phyloP scores from a whole-genome alignment of 2,113 vertebrate species.

The Eolophus roseicapilla region DNA sequence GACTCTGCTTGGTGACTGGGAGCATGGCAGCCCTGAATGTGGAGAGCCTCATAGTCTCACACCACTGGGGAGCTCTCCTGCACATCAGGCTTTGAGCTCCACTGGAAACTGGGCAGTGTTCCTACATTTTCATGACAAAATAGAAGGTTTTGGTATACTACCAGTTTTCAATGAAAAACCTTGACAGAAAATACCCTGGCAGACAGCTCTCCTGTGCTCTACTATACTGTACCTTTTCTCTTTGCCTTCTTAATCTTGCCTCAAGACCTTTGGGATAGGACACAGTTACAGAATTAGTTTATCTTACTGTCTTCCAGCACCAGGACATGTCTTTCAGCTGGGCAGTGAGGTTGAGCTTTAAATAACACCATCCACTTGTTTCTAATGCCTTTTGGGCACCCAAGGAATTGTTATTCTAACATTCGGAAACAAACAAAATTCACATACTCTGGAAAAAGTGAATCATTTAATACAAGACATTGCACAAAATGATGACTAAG shows the following conservation, averaged over 20 bases:
- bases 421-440: background rate
- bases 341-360: background rate
- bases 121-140: background rate
- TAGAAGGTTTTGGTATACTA: background rate
- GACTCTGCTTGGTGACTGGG: background rate
- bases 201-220: background rate
- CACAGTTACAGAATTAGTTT: background rate
- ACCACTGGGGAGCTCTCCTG: accelerated
- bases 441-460: background rate
- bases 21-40: background rate
- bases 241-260: background rate
- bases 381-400: background rate
- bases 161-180: background rate
- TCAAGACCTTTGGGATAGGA: background rate
- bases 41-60: background rate
- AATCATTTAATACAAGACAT: background rate
- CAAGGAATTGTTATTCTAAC: background rate
- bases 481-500: background rate
- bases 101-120: background rate
- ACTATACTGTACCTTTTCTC: background rate
- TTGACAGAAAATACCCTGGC: background rate
- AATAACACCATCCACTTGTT: background rate
- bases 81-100: background rate
- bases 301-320: background rate
- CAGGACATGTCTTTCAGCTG: background rate